Conservation (phyloP, 2,797 vertebrate species). For the Labeo calbasu region DNA sequence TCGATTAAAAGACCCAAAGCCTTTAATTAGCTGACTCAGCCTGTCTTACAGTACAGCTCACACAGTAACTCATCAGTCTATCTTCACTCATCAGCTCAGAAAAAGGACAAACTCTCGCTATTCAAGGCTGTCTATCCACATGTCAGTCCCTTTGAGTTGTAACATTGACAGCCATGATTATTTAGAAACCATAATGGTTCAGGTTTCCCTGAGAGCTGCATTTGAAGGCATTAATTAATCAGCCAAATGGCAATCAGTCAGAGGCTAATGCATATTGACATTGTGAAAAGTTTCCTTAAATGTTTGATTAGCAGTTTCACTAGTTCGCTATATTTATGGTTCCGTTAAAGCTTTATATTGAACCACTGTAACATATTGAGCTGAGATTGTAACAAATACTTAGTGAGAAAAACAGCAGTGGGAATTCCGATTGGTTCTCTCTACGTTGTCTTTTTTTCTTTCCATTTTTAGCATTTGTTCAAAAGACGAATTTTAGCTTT, state of each 20-base stretch:
- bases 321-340: constrained; percentile 71
- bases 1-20: constrained; percentile 52
- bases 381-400: constrained; percentile 62
- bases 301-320: constrained; percentile 76
- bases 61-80: constrained; percentile 32
- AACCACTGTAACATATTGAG: constrained; percentile 63
- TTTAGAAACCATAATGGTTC: constrained; percentile 53
- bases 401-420: constrained; percentile 45
- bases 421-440: background rate
- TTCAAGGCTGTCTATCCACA: constrained; percentile 4
- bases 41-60: constrained; percentile 22
- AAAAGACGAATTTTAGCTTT: background rate
- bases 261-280: constrained; percentile 79
- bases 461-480: background rate
- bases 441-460: background rate
- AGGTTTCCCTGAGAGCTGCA: constrained; percentile 72
- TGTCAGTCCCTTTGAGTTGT: background rate
- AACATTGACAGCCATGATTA: constrained; percentile 4
- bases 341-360: constrained; percentile 62
- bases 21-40: constrained; percentile 55
- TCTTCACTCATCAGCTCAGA: constrained; percentile 11
- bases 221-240: constrained; percentile 78
- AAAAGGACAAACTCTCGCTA: constrained; percentile 2
- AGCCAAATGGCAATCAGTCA: constrained; percentile 78
- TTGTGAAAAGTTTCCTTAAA: constrained; percentile 74